Evolutionary conservation across 2,888 invertebrate genomes (phyloP), one percentile per base, ranked within the genome.

Genomic region (Cerceris ruficornis): DNA sequence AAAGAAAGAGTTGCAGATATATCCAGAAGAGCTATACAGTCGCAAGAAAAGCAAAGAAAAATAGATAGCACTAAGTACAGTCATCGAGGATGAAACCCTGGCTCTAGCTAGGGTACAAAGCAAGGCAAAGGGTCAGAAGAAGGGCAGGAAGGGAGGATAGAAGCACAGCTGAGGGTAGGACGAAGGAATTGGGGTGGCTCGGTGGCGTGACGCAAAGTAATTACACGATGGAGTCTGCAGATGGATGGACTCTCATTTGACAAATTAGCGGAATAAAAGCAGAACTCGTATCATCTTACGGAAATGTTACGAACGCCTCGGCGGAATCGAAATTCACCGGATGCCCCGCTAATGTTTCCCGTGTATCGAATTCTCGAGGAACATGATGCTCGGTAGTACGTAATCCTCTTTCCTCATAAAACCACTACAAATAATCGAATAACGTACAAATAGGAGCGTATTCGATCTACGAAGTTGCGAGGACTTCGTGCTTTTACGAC

Each of bases 171-270:
- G 7, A 74, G 54, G 66, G 41, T 46, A 60, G 73, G 60, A 78
- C 74, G 75, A 72, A 59, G 52, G 70, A 59, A 71, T 71, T 66
- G 72, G 65, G 68, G 58, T 65, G 74, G 77, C 80, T 70, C 70
- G 80, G 66, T 84, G 72, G 78, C 80, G 84, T 84, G 86, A 86
- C 81, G 72, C 68, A 54, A 54, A 69, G 76, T 81, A 81, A 84
- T 86, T 84, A 83, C 75, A 73, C 75, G 66, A 68, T 72, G 69
- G 62, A 77, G 71, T 71, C 80, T 74, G 69, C 72, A 74, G 82
- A 83, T 79, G 80, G 83, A 86, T 78, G 80, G 80, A 77, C 75
- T 70, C 74, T 72, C 82, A 75, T 78, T 69, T 69, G 73, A 64
- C 74, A 77, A 82, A 84, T 84, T 82, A 80, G 68, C 64, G 13